Evolutionary conservation across 1,140 invertebrate genomes (phyloP).

Genomic region (Bombus balteatus): DNA sequence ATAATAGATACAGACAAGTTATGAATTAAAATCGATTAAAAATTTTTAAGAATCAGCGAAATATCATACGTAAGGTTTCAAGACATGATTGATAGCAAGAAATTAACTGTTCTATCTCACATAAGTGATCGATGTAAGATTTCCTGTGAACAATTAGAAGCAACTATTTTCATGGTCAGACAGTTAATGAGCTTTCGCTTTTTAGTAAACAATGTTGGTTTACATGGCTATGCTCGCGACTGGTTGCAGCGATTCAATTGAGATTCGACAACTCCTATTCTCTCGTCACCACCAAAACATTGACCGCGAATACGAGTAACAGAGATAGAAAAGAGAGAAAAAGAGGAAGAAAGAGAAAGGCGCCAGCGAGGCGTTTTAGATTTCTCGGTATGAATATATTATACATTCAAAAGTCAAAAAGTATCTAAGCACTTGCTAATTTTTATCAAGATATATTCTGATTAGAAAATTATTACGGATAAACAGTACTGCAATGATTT

Average conservation of each 20-base stretch:
- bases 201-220: not conserved
- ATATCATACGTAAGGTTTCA: not conserved
- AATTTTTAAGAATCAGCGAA: not conserved
- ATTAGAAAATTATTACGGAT: too few relatives aligned
- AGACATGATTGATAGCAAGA: not conserved
- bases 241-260: not conserved
- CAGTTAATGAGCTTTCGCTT: not conserved
- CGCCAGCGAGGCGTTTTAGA: constrained; percentile 30
- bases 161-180: not conserved
- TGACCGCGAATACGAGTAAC: constrained; percentile 39
- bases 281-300: constrained; percentile 47
- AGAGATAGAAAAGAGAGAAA: not conserved
- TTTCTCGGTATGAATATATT: not conserved
- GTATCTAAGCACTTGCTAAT: too few relatives aligned
- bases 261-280: constrained; percentile 1
- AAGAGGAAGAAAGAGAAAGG: constrained; percentile 25
- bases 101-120: not conserved
- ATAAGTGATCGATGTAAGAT: not conserved
- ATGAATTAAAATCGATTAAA: not conserved
- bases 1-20: not conserved
- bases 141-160: not conserved
- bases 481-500: too few relatives aligned
- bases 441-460: too few relatives aligned
- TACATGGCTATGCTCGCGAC: not conserved
- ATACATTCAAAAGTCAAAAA: not conserved